Evolutionary conservation across 2,797 vertebrate species (phyloP).

Genomic region (Etheostoma nigrum): DNA sequence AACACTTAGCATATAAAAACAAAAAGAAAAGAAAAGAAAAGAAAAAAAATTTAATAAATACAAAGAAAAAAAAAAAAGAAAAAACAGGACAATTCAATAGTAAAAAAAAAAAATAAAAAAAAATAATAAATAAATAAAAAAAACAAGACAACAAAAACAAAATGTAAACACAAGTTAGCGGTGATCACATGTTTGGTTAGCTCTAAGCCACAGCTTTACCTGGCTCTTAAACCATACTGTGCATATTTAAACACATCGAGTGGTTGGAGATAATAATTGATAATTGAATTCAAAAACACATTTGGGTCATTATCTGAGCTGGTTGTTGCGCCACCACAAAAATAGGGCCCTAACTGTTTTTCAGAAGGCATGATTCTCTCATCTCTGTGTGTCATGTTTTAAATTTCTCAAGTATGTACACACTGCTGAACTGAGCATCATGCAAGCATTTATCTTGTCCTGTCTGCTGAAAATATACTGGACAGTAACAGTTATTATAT

Average conservation of each 20-base stretch:
- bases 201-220: no score
- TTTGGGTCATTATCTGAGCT: background rate
- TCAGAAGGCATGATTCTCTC: background rate
- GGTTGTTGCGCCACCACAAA: background rate
- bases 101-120: no score
- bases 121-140: no score
- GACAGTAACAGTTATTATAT: constrained; percentile 11
- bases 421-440: background rate
- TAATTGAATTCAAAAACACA: background rate
- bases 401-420: constrained; percentile 11
- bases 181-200: no score
- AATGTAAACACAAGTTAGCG: no score
- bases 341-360: background rate
- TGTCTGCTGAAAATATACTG: constrained; percentile 51
- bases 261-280: no score
- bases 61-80: no score
- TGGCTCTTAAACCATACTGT: fast-evolving
- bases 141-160: no score
- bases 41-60: no score
- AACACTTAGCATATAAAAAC: no score
- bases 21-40: no score
- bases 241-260: background rate
- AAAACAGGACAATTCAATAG: no score
- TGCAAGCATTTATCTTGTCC: constrained; percentile 9
- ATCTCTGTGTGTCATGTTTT: background rate